Evolutionary conservation across 30 jellyfish, hydroid and myxozoan genomes (phyloP).

Genomic region (Pelagia noctiluca): DNA sequence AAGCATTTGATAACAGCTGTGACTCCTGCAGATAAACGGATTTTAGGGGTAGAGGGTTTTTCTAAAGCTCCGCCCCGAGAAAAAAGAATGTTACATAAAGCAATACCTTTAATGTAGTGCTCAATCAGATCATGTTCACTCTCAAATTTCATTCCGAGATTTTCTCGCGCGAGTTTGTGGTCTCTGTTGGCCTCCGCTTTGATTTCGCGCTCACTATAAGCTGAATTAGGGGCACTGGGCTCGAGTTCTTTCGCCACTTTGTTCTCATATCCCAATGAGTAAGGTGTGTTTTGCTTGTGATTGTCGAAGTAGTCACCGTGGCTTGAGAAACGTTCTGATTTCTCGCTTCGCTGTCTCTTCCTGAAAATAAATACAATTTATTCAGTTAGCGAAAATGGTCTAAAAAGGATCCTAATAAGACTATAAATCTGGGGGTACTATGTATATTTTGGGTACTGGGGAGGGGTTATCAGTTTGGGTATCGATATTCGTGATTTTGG

Average conservation of each 20-base stretch:
- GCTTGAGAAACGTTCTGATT: slow-evolving; percentile 16
- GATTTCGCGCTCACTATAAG: background rate
- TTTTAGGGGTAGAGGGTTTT: no score
- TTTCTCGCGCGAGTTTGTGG: slow-evolving; percentile 31
- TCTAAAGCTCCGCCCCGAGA: no score
- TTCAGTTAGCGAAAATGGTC: background rate
- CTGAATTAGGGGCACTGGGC: background rate
- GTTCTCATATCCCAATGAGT: slow-evolving; percentile 54
- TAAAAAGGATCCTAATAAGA: no score
- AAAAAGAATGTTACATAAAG: no score
- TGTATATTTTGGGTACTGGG: no score
- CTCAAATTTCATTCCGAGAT: slow-evolving; percentile 59
- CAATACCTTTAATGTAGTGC: slow-evolving; percentile 37
- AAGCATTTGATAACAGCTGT: no score
- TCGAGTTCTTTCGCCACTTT: background rate
- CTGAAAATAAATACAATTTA: background rate
- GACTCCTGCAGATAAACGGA: no score
- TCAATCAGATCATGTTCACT: slow-evolving; percentile 68
- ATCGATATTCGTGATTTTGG: no score
- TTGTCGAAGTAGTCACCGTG: slow-evolving; percentile 38
- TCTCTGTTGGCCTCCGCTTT: background rate
- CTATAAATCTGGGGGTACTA: no score
- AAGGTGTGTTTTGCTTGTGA: slow-evolving; percentile 27
- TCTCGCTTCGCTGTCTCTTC: background rate
- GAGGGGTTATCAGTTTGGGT: no score